Evolutionary conservation across 2,113 vertebrate species (phyloP).

Genomic region (Sander vitreus): DNA sequence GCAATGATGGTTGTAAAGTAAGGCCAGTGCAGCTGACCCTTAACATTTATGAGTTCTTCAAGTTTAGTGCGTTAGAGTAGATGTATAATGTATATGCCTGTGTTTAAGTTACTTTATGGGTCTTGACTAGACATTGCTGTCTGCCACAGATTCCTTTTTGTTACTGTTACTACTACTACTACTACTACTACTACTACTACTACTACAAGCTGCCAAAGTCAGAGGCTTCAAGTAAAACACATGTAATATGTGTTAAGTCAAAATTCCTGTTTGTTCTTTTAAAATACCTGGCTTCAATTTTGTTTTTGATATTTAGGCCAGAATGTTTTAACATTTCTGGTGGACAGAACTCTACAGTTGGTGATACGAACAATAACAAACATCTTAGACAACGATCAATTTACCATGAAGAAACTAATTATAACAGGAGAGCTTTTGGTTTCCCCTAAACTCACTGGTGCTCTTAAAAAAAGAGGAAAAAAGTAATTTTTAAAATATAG

Average conservation of each 20-base stretch:
- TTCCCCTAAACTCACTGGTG: not conserved
- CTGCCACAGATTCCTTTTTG: not conserved
- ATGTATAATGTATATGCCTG: not conserved
- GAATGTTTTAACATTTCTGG: not conserved
- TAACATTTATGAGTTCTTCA: conserved; percentile 9
- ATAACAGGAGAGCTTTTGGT: not conserved
- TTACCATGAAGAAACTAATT: not conserved
- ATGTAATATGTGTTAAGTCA: not conserved
- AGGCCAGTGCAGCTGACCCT: conserved; percentile 1
- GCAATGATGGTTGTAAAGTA: conserved; percentile 12
- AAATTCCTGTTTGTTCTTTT: too few species aligned
- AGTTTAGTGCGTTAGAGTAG: not conserved
- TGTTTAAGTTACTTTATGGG: not conserved
- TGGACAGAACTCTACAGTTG: not conserved
- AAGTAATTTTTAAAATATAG: not conserved
- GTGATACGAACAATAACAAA: not conserved
- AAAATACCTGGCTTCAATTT: not conserved
- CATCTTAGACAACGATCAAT: not conserved
- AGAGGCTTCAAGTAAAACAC: not conserved
- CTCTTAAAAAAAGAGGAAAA: too few species aligned
- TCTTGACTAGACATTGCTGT: not conserved
- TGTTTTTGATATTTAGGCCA: not conserved
- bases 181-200: not conserved
- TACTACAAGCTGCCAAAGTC: not conserved
- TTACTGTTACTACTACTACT: too few species aligned